These are phyloP conservation scores for Pterois miles DNA, from an alignment of 2,797 vertebrate species.

Conservation along the genomic window DNA sequence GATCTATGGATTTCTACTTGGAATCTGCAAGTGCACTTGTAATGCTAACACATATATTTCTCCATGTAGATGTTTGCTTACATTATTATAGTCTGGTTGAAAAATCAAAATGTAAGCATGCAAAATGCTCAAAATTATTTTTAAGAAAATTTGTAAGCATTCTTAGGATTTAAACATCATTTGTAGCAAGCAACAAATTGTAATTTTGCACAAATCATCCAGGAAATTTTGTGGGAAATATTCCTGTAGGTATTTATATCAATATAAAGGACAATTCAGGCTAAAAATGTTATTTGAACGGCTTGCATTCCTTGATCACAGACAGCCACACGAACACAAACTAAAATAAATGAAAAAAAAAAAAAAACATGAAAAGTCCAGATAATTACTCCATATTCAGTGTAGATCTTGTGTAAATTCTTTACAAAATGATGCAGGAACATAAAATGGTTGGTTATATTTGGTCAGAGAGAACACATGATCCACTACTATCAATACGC, in stretches of 20 bases:
- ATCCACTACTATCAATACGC: not conserved
- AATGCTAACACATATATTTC: constrained; percentile 57
- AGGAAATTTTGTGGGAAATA: not conserved
- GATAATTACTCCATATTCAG: not conserved
- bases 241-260: not conserved
- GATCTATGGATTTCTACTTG: constrained; percentile 64
- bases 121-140: not conserved
- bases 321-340: not conserved
- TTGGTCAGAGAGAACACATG: not conserved
- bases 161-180: not conserved
- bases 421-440: not conserved
- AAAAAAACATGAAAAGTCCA: not conserved
- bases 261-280: not conserved
- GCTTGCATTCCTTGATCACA: not conserved
- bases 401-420: not conserved
- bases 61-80: constrained; percentile 57
- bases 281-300: not conserved
- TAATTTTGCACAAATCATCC: not conserved
- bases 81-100: constrained; percentile 40
- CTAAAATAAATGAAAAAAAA: not conserved
- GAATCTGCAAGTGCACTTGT: constrained; percentile 55
- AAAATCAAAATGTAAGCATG: constrained; percentile 40
- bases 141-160: not conserved
- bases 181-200: not conserved
- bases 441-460: not conserved